phyloP scores from a whole-genome alignment of 2,888 invertebrate species.

The Stegana nigrithorax region DNA sequence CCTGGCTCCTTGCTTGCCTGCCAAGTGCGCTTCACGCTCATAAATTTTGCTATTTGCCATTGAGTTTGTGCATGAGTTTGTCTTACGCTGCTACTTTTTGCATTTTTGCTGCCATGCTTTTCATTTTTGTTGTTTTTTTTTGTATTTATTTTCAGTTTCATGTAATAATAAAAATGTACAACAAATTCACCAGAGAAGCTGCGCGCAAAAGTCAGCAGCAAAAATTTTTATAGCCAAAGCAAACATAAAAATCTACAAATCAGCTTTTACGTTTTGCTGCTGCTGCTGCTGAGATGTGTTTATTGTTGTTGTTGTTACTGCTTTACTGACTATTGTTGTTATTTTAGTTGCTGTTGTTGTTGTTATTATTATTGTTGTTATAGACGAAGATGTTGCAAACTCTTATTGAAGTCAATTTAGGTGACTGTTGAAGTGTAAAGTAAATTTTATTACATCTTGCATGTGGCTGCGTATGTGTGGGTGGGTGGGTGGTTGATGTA shows the following conservation, averaged over 20 bases:
- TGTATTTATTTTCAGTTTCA: background rate
- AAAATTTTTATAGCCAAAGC: conserved; percentile 18
- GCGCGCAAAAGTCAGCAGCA: conserved; percentile 2
- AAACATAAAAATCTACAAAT: conserved; percentile 41
- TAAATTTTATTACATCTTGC: conserved; percentile 31
- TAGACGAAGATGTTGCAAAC: no score
- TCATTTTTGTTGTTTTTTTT: background rate
- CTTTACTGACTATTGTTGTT: background rate
- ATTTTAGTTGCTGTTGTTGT: background rate
- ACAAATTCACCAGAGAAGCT: conserved; percentile 1
- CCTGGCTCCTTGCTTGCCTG: no score
- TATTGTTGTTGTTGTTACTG: no score
- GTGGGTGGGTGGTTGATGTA: no score
- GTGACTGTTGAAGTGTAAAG: conserved; percentile 48
- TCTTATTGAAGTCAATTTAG: no score
- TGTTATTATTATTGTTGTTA: no score
- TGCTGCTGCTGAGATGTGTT: background rate
- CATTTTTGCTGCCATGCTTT: background rate
- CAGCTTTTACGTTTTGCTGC: conserved; percentile 31
- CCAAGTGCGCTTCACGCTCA: background rate
- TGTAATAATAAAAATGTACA: conserved; percentile 5
- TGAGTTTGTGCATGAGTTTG: background rate
- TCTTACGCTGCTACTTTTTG: background rate
- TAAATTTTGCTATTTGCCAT: background rate
- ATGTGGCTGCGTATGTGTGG: no score